A percentile compares a stretch with the other conserved stretches of the same genome.
phyloP scores from a whole-genome alignment of 2,113 vertebrate genomes.

The Archilochus colubris region DNA sequence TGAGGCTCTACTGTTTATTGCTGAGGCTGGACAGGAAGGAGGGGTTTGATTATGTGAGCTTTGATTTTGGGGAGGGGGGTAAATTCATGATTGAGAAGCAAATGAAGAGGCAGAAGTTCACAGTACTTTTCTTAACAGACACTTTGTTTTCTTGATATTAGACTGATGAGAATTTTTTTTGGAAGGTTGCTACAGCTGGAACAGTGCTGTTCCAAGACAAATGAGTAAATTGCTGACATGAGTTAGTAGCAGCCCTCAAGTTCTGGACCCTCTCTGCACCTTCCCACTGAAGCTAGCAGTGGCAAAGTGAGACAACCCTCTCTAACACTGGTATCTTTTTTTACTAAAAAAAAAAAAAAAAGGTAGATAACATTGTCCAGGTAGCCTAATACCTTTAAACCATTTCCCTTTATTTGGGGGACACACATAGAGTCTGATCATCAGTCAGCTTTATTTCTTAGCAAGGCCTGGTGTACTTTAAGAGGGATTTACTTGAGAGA shows the following conservation, averaged over 20 bases:
- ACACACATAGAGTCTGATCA: not conserved
- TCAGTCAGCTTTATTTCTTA: not conserved
- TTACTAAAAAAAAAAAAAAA: not conserved
- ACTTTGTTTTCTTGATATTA: not conserved
- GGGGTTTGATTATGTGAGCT: not conserved
- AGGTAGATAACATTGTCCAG: not conserved
- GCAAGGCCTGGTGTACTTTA: not conserved
- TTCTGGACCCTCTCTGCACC: not conserved
- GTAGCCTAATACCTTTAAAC: not conserved
- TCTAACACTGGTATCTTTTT: not conserved
- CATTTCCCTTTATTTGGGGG: not conserved
- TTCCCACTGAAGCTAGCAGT: not conserved
- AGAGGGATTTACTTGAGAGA: too few species aligned
- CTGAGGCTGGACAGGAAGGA: not conserved
- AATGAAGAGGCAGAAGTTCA: slow-evolving; percentile 1
- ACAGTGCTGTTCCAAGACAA: not conserved
- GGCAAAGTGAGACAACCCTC: not conserved
- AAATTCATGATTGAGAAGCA: not conserved
- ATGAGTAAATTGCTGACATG: not conserved
- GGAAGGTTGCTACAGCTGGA: not conserved
- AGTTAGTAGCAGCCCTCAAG: not conserved
- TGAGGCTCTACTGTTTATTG: not conserved
- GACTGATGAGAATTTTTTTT: slow-evolving; percentile 7
- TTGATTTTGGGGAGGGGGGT: not conserved
- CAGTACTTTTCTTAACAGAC: not conserved